Percentiles rank a stretch among this genome's conserved stretches.
These are phyloP conservation scores for Homarus gammarus DNA, from an alignment of 2,888 invertebrate genomes.

Conservation along the genomic window DNA sequence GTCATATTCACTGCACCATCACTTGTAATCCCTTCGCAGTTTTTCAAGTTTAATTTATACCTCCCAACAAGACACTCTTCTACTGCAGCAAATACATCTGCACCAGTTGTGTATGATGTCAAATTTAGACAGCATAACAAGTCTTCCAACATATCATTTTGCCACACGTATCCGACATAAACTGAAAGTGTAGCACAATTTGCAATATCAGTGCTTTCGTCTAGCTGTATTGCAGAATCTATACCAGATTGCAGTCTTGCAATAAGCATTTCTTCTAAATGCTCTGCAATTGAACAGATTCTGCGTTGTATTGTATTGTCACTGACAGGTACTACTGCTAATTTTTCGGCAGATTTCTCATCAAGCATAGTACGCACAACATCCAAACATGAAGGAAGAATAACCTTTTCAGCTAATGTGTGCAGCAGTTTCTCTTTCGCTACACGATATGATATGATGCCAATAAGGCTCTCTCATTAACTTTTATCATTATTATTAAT, in stretches of 20 bases:
- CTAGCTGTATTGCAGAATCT: slow-evolving; percentile 12
- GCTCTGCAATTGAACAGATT: neutral
- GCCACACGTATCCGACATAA: slow-evolving; percentile 13
- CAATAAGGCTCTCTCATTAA: slow-evolving; percentile 11
- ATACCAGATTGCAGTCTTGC: no score
- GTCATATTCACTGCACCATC: slow-evolving; percentile 16
- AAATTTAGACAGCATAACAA: neutral
- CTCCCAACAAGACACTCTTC: neutral
- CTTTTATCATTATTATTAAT: no score
- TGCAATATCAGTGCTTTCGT: neutral
- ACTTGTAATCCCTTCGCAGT: slow-evolving; percentile 26
- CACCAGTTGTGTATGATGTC: slow-evolving; percentile 16
- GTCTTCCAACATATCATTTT: neutral
- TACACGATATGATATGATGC: neutral
- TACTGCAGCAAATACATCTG: neutral
- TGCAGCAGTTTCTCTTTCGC: neutral
- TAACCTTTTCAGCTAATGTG: slow-evolving; percentile 10
- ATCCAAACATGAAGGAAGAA: neutral
- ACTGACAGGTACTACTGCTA: slow-evolving; percentile 8
- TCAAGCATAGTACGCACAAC: slow-evolving; percentile 6
- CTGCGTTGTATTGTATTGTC: neutral
- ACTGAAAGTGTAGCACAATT: slow-evolving; percentile 20
- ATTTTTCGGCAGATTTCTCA: neutral
- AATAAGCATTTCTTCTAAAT: no score
- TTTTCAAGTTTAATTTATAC: neutral